Evolutionary conservation across 1,140 invertebrate species (phyloP), one percentile per base, ranked within the genome.

Genomic region (Campoletis sonorensis): DNA sequence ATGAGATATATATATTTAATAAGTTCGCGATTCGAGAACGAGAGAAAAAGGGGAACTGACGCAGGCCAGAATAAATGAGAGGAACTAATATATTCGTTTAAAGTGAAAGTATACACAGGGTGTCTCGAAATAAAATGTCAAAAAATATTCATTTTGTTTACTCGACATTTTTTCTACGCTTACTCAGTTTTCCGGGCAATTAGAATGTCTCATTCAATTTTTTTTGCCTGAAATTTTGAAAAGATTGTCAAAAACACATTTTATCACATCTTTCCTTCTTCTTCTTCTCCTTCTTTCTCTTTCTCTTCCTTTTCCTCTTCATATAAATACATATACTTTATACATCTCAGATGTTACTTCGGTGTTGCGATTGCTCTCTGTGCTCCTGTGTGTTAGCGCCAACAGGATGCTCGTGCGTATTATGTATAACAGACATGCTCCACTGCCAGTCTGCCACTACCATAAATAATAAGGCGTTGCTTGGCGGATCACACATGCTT

Each of bases 391-490:
- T 76, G 81, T 70, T 76, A 80, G 78, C 79, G 80, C 79, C 80
- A 83, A 84, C 84, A 84, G 82, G 83, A 85, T 85, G 82, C 76
- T 26, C 79, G 73, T 72, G 61, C 61, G 83, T 81, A 83, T 84
- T 82, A 86, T 85, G 84, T 85, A 81, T 82, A 83, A 81, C 79
- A 83, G 83, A 75, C 81, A 86, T 82, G 85, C 85, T 85, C 84
- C 83, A 83, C 82, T 84, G 83, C 85, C 80, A 80, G 82, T 84
- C 76, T 84, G 81, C 85, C 76, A 82, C 85, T 83, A 82, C 84
- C 85, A 86, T 86, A 86, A 86, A 85, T 86, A 86, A 86, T 86
- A 86, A 85, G 82, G 73, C 78, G 30, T 27, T 67, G 30, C 45
- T 80, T 26, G 23, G 58, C 23, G 71, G 13, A 81, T 72, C 64